These are phyloP conservation scores for Parazoanthus atlanticus DNA, from an alignment of 92 coral and sea anemone species.

Conservation along the genomic window DNA sequence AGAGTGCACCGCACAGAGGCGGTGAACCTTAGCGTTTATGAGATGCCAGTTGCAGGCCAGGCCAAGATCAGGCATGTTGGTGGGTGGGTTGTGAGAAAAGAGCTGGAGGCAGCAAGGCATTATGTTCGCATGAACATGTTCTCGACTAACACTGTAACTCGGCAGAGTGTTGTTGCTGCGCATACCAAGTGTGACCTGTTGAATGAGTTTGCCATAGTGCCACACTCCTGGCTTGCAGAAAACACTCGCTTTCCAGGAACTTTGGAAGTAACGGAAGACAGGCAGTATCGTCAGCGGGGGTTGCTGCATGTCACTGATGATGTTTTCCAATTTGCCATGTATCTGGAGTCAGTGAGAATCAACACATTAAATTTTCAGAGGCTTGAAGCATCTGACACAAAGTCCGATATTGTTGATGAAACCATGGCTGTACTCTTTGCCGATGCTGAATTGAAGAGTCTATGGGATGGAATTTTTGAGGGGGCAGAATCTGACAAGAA, in stretches of 20 bases:
- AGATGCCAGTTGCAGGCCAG: conserved; percentile 48
- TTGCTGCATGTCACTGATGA: neutral
- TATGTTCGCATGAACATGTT: conserved; percentile 23
- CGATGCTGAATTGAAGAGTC: neutral
- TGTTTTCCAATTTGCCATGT: neutral
- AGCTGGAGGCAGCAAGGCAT: conserved; percentile 8
- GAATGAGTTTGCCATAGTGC: conserved; percentile 32
- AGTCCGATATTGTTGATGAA: no score
- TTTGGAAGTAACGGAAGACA: conserved; percentile 28
- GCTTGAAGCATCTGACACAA: no score
- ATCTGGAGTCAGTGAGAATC: no score
- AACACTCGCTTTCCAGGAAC: neutral
- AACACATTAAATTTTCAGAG: no score
- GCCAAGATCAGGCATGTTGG: conserved; percentile 47
- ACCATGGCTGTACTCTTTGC: neutral
- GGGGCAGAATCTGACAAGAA: no score
- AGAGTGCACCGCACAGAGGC: conserved; percentile 4
- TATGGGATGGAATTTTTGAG: no score
- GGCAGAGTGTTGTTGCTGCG: neutral
- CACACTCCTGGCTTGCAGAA: neutral
- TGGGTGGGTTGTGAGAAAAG: conserved; percentile 36
- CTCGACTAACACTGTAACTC: neutral
- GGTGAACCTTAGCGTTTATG: neutral
- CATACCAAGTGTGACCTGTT: conserved; percentile 19
- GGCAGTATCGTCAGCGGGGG: neutral